These are phyloP conservation scores for Callionymus lyra DNA, from an alignment of 2,113 vertebrate genomes.

Conservation along the genomic window DNA sequence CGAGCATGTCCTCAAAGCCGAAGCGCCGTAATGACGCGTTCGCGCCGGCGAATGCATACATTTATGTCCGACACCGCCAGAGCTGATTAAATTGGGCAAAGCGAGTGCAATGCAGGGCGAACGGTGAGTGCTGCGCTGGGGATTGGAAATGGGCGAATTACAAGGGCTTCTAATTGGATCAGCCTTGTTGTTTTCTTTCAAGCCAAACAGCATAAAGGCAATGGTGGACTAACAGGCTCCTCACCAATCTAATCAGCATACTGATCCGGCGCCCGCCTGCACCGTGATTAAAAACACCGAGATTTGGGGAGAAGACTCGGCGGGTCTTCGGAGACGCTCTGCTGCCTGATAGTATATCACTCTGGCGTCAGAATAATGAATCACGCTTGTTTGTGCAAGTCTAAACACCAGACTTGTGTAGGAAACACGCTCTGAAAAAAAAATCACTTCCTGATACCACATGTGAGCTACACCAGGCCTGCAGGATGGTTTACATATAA, in stretches of 20 bases:
- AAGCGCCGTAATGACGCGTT: constrained; percentile 32
- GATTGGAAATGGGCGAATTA: constrained; percentile 25
- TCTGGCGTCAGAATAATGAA: constrained; percentile 37
- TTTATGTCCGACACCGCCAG: constrained; percentile 10
- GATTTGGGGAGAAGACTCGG: constrained; percentile 18
- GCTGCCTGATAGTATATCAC: constrained; percentile 17
- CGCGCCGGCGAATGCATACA: neutral
- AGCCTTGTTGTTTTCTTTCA: constrained; percentile 41
- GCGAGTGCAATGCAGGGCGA: constrained; percentile 26
- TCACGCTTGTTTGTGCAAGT: constrained; percentile 18
- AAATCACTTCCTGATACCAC: neutral
- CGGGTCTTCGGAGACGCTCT: too few relatives aligned
- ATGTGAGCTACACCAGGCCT: constrained; percentile 35
- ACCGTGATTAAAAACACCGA: constrained; percentile 46
- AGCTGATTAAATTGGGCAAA: constrained; percentile 46
- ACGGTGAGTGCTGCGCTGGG: constrained; percentile 23
- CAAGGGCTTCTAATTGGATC: constrained; percentile 40
- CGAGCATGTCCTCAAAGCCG: constrained; percentile 39
- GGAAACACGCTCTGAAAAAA: too few relatives aligned
- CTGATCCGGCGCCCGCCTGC: constrained; percentile 42
- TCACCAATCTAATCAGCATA: constrained; percentile 43
- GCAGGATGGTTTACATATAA: constrained; percentile 56
- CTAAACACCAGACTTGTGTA: too few relatives aligned
- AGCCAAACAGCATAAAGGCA: constrained; percentile 43
- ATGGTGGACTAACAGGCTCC: constrained; percentile 33